Base-by-base conservation (phyloP, 2,888 invertebrate genomes). In the Dicroscelio sp. region DNA sequence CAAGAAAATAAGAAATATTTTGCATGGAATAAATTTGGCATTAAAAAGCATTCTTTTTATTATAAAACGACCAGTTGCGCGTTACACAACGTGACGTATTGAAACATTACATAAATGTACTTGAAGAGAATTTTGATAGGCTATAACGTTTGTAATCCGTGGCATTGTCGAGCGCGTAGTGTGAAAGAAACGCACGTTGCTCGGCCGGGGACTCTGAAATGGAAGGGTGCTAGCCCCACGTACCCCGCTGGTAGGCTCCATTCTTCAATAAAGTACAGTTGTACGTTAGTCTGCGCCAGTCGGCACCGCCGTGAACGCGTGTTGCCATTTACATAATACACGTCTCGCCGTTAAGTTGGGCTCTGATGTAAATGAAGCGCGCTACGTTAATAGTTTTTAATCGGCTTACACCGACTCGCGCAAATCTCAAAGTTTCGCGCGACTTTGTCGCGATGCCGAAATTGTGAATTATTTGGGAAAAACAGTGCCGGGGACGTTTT, bases 161-260 rank as follows among this genome's bases (percentile, higher is more conserved):
- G n/a, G n/a, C n/a, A n/a, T n/a, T n/a, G n/a, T n/a, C n/a, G n/a
- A n/a, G n/a, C n/a, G n/a, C n/a, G n/a, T n/a, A n/a, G n/a, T n/a
- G n/a, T n/a, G n/a, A n/a, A n/a, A n/a, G n/a, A n/a, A n/a, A n/a
- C n/a, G n/a, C n/a, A n/a, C n/a, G n/a, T n/a, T n/a, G n/a, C n/a
- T n/a, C n/a, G n/a, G n/a, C n/a, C 43, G 55, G 55, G 55, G 55
- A 10, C 12, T n/a, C n/a, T 12, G 55, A 55, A 55, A 55, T 55
- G 87, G 90, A 84, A 90, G 90, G 90, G 90, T 90, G 90, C 84
- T 55, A 87, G 58, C 90, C 87, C 86, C 89, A 86, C 83, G 89
- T 89, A 89, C 90, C 90, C 86, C 84, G 35, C 27, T 48, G 63
- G 73, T 38, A 52, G 82, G 69, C 84, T 84, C 80, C 85, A 76